Evolutionary conservation across 53 echinoderm and acorn worm species (phyloP).

Genomic region (Antedon mediterranea): DNA sequence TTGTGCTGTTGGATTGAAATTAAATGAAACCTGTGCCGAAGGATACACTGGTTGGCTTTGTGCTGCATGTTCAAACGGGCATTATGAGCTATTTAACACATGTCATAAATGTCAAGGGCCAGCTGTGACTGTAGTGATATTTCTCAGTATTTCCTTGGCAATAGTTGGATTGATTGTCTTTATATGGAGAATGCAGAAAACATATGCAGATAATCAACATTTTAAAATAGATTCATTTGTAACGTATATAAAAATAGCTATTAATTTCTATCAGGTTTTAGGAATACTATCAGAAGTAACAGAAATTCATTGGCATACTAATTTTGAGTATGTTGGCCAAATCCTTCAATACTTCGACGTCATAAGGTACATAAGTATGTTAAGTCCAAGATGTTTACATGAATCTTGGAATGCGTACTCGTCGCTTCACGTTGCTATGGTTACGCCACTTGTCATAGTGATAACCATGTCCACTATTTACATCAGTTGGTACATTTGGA

Average conservation of each 20-base stretch:
- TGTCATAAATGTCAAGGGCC: not conserved
- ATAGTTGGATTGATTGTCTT: not conserved
- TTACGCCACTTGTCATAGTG: not conserved
- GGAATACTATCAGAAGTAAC: not conserved
- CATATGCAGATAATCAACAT: too few species aligned
- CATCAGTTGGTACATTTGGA: not conserved
- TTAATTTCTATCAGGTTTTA: not conserved
- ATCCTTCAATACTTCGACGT: not conserved
- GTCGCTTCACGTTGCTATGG: not conserved
- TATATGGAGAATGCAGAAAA: not conserved
- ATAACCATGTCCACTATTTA: not conserved
- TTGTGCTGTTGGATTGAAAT: not conserved
- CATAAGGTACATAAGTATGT: not conserved
- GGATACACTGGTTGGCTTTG: conserved; percentile 32
- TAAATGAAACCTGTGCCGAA: conserved; percentile 1
- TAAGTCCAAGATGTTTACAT: not conserved
- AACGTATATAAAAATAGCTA: not conserved
- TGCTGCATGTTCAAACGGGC: conserved; percentile 8
- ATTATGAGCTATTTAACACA: conserved; percentile 15
- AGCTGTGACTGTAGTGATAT: too few species aligned
- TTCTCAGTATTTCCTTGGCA: not conserved
- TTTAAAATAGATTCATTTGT: not conserved
- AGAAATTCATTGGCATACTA: not conserved
- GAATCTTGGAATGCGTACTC: not conserved
- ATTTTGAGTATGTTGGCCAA: not conserved